Conservation (phyloP, 2,888 invertebrate species). For the Melipona beecheii region DNA sequence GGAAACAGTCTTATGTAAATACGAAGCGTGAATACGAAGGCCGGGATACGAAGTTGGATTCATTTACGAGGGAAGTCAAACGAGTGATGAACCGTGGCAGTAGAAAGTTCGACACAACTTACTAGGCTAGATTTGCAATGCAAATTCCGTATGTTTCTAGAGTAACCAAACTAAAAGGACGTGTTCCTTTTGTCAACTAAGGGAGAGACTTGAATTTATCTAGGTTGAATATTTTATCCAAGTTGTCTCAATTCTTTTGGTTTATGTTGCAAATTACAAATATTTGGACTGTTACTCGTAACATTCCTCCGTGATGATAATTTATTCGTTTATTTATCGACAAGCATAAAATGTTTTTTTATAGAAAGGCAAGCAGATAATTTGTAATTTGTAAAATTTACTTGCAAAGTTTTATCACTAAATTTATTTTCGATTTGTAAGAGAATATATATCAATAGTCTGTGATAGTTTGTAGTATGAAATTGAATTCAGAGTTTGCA, state of each 20-base stretch:
- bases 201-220: neutral
- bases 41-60: neutral
- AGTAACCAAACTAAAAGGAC: neutral
- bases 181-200: neutral
- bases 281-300: neutral
- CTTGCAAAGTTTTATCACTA: neutral
- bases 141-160: neutral
- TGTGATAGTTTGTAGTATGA: neutral
- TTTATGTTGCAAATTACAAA: neutral
- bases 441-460: neutral
- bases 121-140: neutral
- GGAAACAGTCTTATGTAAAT: slow-evolving; percentile 3
- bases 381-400: neutral
- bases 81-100: slow-evolving; percentile 5
- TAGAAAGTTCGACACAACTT: neutral
- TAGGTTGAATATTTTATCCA: neutral
- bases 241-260: neutral
- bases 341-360: no score
- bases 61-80: neutral
- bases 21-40: neutral
- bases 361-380: neutral
- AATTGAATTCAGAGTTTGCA: neutral
- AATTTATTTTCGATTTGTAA: neutral
- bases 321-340: no score
- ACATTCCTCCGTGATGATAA: neutral